Evolutionary conservation across 2,113 vertebrate genomes (phyloP).

Genomic region (Phocoena sinus): DNA sequence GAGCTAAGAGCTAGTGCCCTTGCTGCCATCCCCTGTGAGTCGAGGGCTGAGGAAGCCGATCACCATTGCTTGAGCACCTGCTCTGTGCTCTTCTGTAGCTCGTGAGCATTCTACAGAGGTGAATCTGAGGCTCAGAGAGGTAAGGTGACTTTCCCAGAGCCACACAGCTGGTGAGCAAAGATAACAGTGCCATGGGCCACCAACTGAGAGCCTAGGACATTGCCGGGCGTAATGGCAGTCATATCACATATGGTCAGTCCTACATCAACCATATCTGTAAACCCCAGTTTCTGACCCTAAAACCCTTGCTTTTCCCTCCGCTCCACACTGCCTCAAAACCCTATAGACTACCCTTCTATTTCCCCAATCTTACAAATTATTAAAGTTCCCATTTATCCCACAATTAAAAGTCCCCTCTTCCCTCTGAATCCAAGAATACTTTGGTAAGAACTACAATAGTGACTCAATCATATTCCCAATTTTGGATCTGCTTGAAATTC

Average conservation of each 20-base stretch:
- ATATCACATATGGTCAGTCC: too few relatives aligned
- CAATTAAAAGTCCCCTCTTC: not conserved
- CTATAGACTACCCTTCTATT: not conserved
- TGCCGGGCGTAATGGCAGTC: not conserved
- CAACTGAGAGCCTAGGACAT: fast-evolving
- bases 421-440: not conserved
- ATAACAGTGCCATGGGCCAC: not conserved
- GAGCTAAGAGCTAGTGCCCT: not conserved
- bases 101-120: not conserved
- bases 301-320: not conserved
- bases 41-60: not conserved
- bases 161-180: not conserved
- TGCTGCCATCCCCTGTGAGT: not conserved
- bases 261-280: not conserved
- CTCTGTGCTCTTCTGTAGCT: not conserved
- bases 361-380: not conserved
- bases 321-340: not conserved
- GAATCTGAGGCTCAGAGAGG: not conserved
- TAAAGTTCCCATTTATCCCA: not conserved
- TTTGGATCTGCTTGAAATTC: not conserved
- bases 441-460: fast-evolving
- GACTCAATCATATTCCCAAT: not conserved
- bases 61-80: not conserved
- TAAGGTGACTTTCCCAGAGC: not conserved
- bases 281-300: not conserved